Evolutionary conservation across 2,797 vertebrate genomes (phyloP), one percentile per base, ranked within the genome.

Genomic region (Champsocephalus gunnari): DNA sequence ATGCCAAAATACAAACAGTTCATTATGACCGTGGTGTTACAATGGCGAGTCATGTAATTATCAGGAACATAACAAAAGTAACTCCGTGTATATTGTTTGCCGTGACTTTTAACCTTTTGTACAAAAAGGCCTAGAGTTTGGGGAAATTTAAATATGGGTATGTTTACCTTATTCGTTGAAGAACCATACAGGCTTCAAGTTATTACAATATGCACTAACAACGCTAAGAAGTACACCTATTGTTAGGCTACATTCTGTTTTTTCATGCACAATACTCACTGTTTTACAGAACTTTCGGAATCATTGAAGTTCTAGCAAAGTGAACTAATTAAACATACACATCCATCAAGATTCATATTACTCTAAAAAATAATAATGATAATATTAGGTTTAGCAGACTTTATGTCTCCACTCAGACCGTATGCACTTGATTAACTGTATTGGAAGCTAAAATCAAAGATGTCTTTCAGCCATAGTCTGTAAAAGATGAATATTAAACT

Each of bases 171-270:
- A 38, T 64, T 54, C 4, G 21, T 13, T 41, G 14, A 57, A 47
- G 47, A 66, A 28, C 32, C 11, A 34, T 53, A 77, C 64, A 21
- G 41, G 28, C 47, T 38, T 38, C 34, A 38, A 34, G 24, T 53
- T 58, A 54, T 66, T 64, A 16, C 49, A 28, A 57, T 17, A 54
- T 60, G 19, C 17, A 58, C 43, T 55, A 66, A 4, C 48, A 14
- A 32, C 21, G 21, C 13, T 38, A 13, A 16, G n/a, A 44, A 4
- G 72, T 38, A 12, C 53, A 62, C 57, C 64, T 14, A 6, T 41
- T 70, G 53, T 32, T 55, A 41, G 13, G 21, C 70, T 38, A 38
- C 6, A 38, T 38, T 69, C 38, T n/a, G 1, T 70, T 53, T 48
- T 71, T 48, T 24, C 54, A 11, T 57, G 56, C 56, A 24, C 61